phyloP scores from a whole-genome alignment of 2,797 vertebrate genomes.

The Anguilla marmorata region DNA sequence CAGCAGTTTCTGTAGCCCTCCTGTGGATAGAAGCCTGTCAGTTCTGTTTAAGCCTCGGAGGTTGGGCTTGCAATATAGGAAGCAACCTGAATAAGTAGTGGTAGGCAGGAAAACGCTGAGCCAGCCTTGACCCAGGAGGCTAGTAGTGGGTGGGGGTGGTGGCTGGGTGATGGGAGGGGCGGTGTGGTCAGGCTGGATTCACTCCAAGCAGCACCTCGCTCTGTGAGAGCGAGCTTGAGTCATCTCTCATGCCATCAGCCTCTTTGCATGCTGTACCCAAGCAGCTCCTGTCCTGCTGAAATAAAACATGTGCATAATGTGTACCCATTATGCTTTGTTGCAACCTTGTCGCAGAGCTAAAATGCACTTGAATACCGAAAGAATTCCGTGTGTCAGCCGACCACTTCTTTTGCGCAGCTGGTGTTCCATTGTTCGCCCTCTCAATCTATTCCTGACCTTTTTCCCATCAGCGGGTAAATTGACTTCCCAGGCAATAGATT shows the following conservation, averaged over 20 bases:
- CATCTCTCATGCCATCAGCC: no score
- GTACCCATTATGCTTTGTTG: background rate
- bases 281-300: background rate
- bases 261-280: background rate
- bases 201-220: background rate
- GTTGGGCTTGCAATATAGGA: background rate
- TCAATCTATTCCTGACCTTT: constrained; percentile 2
- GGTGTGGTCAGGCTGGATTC: background rate
- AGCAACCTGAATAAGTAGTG: background rate
- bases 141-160: background rate
- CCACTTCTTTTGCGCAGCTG: background rate
- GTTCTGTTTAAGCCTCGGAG: background rate
- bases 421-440: background rate
- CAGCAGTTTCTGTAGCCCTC: background rate
- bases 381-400: background rate
- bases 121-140: background rate
- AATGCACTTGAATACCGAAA: background rate
- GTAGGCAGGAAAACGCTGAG: background rate
- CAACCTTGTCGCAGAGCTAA: background rate
- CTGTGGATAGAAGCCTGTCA: background rate
- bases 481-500: constrained; percentile 6
- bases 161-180: background rate
- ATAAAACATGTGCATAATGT: background rate
- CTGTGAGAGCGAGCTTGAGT: background rate
- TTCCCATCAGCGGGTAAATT: background rate